Evolutionary conservation across 2,797 vertebrate genomes (phyloP), one percentile per base, ranked within the genome.

Genomic region (Agapornis canus): DNA sequence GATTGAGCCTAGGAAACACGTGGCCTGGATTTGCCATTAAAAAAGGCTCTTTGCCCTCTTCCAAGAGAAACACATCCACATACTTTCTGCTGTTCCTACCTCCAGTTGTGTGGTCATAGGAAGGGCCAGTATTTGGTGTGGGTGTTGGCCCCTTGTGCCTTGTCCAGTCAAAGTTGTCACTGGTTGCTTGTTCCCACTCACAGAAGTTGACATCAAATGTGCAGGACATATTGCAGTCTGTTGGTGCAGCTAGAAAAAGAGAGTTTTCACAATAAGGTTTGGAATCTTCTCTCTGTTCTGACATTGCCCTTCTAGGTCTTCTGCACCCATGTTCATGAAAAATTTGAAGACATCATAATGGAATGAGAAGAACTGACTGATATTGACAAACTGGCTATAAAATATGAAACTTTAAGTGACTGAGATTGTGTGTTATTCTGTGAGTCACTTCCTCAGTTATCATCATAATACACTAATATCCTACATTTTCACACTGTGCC

Each of bases 21-120:
- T 45, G 26, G 8, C 45, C n/a, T 49, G 13, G 16, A 73, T 70
- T 78, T 64, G 13, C 37, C 45, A 2, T 60, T 69, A 39, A 42
- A 84, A 72, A 12, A 65, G 17, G 9, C 10, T 86, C 6, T 20
- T 47, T 60, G 32, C 10, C 4, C 16, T 71, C 11, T 75, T 76
- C 9, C 17, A 60, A 51, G 42, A 42, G 23, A 92, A 79, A 13
- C 18, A 77, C 18, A 69, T 14, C 3, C 29, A 26, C 14, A 19
- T 37, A 40, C 9, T 9, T 1, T 49, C 79, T 71, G 35, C 18
- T 71, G 20, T 76, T 83, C 90, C 39, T 75, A 94, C 96, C 97
- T 97, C 98, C 98, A 72, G 97, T 98, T 1, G 98, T 98, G 96
- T 98, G 98, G 94, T 99, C 98, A 63, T 92, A 45, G 22, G 93